Percentiles rank a stretch among this genome's conserved stretches.
Evolutionary conservation across 2,888 invertebrate species (phyloP).

Genomic region (Orchestes rusci): DNA sequence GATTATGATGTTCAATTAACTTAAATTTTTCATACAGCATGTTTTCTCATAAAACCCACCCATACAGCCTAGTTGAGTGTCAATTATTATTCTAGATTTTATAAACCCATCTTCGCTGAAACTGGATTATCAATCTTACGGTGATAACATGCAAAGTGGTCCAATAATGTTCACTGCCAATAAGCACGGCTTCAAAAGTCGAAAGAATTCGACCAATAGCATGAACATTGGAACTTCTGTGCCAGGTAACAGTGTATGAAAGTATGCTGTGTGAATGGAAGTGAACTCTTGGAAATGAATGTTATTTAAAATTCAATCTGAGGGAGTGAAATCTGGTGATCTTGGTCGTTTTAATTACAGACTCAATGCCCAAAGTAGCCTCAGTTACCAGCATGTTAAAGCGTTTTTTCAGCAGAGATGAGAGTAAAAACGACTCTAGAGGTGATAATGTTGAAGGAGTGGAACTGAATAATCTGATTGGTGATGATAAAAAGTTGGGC

Average conservation of each 20-base stretch:
- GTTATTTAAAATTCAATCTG: too few species aligned
- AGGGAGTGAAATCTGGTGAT: too few species aligned
- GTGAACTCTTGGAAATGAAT: too few species aligned
- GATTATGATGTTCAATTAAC: too few species aligned
- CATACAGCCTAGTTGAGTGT: too few species aligned
- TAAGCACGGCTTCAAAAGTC: slow-evolving; percentile 24
- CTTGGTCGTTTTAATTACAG: background rate
- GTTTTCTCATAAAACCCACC: too few species aligned
- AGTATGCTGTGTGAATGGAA: too few species aligned
- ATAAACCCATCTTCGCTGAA: slow-evolving; percentile 55
- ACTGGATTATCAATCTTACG: slow-evolving; percentile 50
- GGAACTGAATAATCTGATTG: slow-evolving; percentile 31
- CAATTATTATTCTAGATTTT: slow-evolving; percentile 14
- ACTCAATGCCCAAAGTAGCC: slow-evolving; percentile 59
- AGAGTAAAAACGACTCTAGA: slow-evolving; percentile 45
- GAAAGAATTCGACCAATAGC: slow-evolving; percentile 28
- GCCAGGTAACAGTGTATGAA: slow-evolving; percentile 30
- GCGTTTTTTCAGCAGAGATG: slow-evolving; percentile 70
- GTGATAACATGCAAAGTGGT: slow-evolving; percentile 34
- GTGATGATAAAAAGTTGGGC: slow-evolving; percentile 35
- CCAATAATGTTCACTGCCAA: slow-evolving; percentile 41
- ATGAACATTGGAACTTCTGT: slow-evolving; percentile 32
- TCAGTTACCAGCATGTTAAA: slow-evolving; percentile 57
- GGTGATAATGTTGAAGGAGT: slow-evolving; percentile 27
- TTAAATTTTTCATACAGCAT: too few species aligned